These are phyloP conservation scores for Parapsyche elsis DNA, from an alignment of 1,140 invertebrate genomes.

Conservation along the genomic window DNA sequence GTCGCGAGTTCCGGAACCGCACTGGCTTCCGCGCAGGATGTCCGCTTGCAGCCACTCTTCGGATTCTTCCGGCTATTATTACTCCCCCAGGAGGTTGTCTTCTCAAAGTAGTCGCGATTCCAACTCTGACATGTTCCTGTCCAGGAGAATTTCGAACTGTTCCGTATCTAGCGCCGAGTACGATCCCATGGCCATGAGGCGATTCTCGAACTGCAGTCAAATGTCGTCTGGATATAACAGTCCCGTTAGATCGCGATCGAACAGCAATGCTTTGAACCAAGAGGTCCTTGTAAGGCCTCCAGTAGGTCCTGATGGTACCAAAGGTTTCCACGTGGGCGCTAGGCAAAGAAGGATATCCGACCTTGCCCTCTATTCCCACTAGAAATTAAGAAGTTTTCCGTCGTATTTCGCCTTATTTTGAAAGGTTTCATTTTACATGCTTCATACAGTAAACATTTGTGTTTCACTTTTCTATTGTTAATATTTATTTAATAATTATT, in stretches of 20 bases:
- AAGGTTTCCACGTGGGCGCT: conserved; percentile 75
- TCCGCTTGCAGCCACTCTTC: conserved; percentile 69
- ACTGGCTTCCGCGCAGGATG: conserved; percentile 73
- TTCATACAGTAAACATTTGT: background rate
- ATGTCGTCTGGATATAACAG: conserved; percentile 64
- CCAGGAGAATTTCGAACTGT: conserved; percentile 69
- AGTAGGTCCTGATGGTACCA: conserved; percentile 84
- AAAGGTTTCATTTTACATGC: background rate
- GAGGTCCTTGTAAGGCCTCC: conserved; percentile 83
- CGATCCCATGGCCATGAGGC: conserved; percentile 64
- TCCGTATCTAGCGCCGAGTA: conserved; percentile 69
- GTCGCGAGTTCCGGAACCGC: conserved; percentile 68
- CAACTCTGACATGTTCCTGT: conserved; percentile 68
- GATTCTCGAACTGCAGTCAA: conserved; percentile 68
- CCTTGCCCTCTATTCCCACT: conserved; percentile 67
- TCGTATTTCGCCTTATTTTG: background rate
- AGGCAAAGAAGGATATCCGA: conserved; percentile 67
- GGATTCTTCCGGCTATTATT: conserved; percentile 68
- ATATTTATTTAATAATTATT: conserved; percentile 13
- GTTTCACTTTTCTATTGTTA: background rate
- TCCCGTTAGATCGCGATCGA: conserved; percentile 66
- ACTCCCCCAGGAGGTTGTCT: conserved; percentile 69
- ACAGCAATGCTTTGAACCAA: conserved; percentile 66
- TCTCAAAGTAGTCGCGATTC: conserved; percentile 69
- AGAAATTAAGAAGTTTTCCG: conserved; percentile 38